Evolutionary conservation across 2,113 vertebrate genomes (phyloP).

Genomic region (Orycteropus afer): DNA sequence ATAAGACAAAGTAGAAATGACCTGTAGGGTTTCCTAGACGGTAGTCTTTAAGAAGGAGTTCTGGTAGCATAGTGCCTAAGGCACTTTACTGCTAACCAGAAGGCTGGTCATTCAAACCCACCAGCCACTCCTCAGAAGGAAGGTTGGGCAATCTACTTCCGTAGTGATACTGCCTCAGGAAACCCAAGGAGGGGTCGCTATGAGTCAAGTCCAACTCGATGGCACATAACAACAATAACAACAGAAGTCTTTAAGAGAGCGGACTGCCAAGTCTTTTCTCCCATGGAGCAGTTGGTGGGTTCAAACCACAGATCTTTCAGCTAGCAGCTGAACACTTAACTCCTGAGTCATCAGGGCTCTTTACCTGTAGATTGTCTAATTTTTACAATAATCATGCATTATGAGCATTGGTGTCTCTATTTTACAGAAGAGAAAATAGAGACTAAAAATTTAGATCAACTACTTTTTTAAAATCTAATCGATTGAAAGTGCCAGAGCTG

Average conservation of each 20-base stretch:
- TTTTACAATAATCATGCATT: neutral
- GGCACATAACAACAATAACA: no score
- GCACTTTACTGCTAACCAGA: no score
- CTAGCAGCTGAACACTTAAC: neutral
- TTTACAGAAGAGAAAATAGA: neutral
- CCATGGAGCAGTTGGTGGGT: neutral
- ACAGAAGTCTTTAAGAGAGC: neutral
- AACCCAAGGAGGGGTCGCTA: no score
- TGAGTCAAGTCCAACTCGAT: no score
- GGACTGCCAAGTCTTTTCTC: neutral
- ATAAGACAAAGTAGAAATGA: neutral
- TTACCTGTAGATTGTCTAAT: neutral
- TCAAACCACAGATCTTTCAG: no score
- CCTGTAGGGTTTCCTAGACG: neutral
- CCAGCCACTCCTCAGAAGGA: no score
- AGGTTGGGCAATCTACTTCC: no score
- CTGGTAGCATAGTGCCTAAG: no score
- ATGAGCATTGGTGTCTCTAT: neutral
- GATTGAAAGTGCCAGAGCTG: neutral
- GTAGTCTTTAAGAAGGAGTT: neutral
- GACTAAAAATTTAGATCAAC: neutral
- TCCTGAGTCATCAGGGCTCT: fast-evolving
- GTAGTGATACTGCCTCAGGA: no score
- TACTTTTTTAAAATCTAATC: neutral
- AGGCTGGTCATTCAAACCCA: no score